Conservation (phyloP, 2,888 invertebrate genomes). For the Epinotia demarniana region DNA sequence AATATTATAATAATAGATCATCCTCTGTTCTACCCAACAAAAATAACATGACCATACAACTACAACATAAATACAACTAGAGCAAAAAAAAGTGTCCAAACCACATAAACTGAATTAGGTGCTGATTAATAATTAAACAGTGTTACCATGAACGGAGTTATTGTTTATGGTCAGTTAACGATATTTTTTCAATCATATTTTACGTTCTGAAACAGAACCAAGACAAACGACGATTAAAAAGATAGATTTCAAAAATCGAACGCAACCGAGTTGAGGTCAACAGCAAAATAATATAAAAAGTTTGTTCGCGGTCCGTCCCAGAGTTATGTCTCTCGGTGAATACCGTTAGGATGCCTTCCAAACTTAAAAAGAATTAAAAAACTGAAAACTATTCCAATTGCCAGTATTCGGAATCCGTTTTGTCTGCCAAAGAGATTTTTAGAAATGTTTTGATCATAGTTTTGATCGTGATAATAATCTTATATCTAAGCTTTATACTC, state of each 20-base stretch:
- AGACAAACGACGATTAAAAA: constrained; percentile 53
- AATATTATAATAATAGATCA: too few relatives aligned
- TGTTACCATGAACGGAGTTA: not conserved
- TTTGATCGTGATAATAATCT: constrained; percentile 26
- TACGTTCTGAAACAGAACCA: constrained; percentile 38
- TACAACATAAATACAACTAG: too few relatives aligned
- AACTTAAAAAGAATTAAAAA: constrained; percentile 72
- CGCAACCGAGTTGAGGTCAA: constrained; percentile 72
- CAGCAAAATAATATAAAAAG: constrained; percentile 77
- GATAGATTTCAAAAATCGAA: constrained; percentile 67
- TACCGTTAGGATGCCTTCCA: constrained; percentile 83
- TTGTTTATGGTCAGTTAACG: not conserved
- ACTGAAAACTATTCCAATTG: constrained; percentile 83
- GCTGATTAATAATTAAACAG: not conserved
- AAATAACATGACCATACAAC: too few relatives aligned
- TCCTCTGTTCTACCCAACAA: too few relatives aligned
- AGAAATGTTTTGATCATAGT: constrained; percentile 50
- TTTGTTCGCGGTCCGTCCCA: constrained; percentile 69
- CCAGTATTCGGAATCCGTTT: constrained; percentile 82
- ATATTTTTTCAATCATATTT: constrained; percentile 27
- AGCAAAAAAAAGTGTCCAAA: too few relatives aligned
- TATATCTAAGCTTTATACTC: constrained; percentile 1
- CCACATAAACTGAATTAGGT: too few relatives aligned
- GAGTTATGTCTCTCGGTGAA: constrained; percentile 78
- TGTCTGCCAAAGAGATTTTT: constrained; percentile 73